Conservation (phyloP, 1,140 invertebrate species). For the Kradibia gibbosae region DNA sequence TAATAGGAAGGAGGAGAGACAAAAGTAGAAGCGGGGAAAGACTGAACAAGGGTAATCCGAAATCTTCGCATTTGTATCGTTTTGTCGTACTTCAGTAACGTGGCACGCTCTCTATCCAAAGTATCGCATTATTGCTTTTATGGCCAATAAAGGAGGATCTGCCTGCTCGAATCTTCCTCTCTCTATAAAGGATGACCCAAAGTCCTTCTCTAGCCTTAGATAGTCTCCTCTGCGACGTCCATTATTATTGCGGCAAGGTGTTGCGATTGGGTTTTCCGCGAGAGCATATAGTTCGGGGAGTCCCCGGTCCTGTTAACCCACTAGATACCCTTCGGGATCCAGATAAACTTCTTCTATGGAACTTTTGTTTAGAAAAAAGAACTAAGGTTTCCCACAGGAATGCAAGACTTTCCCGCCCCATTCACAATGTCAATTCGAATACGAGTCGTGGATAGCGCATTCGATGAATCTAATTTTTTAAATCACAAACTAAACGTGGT, state of each 20-base stretch:
- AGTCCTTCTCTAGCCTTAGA: conserved; percentile 6
- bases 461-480: conserved; percentile 44
- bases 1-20: conserved; percentile 5
- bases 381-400: conserved; percentile 49
- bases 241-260: conserved; percentile 68
- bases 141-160: conserved; percentile 67
- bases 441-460: not conserved
- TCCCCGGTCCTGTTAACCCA: conserved; percentile 70
- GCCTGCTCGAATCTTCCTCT: not conserved
- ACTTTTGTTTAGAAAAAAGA: conserved; percentile 52
- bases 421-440: conserved; percentile 17
- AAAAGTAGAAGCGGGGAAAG: conserved; percentile 23
- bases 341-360: conserved; percentile 21
- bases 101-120: conserved; percentile 63
- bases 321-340: conserved; percentile 57
- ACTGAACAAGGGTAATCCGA: conserved; percentile 32
- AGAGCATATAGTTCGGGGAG: conserved; percentile 70
- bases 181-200: not conserved
- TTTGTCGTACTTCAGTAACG: conserved; percentile 63
- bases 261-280: conserved; percentile 70
- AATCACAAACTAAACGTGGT: conserved; percentile 22
- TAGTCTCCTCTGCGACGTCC: conserved; percentile 47
- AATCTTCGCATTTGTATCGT: conserved; percentile 66
- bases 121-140: conserved; percentile 71
- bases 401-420: not conserved